A percentile compares a stretch with the other conserved stretches of the same genome.
Conservation (phyloP, 2,888 invertebrate species). For the Agonopterix alstromeriana region DNA sequence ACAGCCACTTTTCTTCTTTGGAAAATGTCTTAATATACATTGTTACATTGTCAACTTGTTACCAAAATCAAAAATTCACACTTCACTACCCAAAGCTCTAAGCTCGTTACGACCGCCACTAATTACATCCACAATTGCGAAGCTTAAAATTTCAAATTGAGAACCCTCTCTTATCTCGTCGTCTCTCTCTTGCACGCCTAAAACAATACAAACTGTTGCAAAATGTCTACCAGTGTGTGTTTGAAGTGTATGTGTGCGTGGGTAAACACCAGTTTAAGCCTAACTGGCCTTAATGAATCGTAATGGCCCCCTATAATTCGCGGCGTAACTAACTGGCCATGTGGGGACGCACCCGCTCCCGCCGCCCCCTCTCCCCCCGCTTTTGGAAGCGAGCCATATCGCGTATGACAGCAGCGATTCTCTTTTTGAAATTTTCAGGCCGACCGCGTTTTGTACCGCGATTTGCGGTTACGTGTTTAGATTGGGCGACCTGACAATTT, state of each 20-base stretch:
- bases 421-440: constrained; percentile 69
- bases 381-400: constrained; percentile 72
- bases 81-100: constrained; percentile 50
- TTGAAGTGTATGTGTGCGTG: constrained; percentile 51
- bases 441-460: constrained; percentile 46
- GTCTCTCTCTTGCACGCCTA: constrained; percentile 42
- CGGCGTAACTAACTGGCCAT: constrained; percentile 77
- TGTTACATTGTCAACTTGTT: not conserved
- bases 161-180: constrained; percentile 30
- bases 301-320: constrained; percentile 79
- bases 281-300: constrained; percentile 79
- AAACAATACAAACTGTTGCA: constrained; percentile 61
- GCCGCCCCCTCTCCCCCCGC: constrained; percentile 29
- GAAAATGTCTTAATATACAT: too few species aligned
- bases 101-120: constrained; percentile 61
- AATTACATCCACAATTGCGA: constrained; percentile 60
- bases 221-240: constrained; percentile 27
- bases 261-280: constrained; percentile 77
- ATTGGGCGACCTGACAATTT: constrained; percentile 36
- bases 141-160: constrained; percentile 61
- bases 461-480: constrained; percentile 68
- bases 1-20: too few species aligned
- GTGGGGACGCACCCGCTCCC: constrained; percentile 50
- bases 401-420: constrained; percentile 68
- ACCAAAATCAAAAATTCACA: constrained; percentile 48